Conservation (phyloP, 2,113 vertebrate species). For the Atrichornis clamosus region DNA sequence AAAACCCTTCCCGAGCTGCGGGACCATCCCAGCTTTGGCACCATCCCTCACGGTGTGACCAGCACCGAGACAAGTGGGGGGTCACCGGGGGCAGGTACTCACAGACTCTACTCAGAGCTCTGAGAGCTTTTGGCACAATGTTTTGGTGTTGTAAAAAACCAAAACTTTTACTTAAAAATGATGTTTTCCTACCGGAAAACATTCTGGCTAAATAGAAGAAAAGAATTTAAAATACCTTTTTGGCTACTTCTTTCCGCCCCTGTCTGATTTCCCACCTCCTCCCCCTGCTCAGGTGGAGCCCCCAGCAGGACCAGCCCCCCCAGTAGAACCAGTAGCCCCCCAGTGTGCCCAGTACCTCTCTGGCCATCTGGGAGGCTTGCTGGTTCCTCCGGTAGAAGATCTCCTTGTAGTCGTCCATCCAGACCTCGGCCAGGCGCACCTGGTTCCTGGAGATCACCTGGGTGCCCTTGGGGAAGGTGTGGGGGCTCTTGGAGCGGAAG, state of each 20-base stretch:
- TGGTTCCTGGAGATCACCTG: slow-evolving; percentile 93
- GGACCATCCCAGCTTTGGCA: background rate
- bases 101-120: too few relatives aligned
- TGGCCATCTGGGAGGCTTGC: slow-evolving; percentile 84
- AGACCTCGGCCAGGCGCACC: slow-evolving; percentile 95
- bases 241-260: background rate
- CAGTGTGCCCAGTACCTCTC: slow-evolving; percentile 63
- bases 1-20: accelerated
- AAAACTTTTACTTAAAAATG: too few relatives aligned
- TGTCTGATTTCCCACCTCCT: too few relatives aligned
- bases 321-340: accelerated
- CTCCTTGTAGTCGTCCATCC: slow-evolving; percentile 93
- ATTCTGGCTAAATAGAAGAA: accelerated
- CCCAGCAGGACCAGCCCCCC: background rate
- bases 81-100: background rate
- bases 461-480: slow-evolving; percentile 93
- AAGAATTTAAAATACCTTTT: background rate
- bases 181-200: background rate
- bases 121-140: accelerated
- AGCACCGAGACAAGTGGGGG: accelerated
- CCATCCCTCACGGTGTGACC: accelerated
- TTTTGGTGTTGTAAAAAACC: too few relatives aligned
- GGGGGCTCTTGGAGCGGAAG: slow-evolving; percentile 95
- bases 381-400: slow-evolving; percentile 90
- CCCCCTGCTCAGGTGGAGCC: background rate